Conservation (phyloP, 2,797 vertebrate genomes). For the Acanthurus tractus region DNA sequence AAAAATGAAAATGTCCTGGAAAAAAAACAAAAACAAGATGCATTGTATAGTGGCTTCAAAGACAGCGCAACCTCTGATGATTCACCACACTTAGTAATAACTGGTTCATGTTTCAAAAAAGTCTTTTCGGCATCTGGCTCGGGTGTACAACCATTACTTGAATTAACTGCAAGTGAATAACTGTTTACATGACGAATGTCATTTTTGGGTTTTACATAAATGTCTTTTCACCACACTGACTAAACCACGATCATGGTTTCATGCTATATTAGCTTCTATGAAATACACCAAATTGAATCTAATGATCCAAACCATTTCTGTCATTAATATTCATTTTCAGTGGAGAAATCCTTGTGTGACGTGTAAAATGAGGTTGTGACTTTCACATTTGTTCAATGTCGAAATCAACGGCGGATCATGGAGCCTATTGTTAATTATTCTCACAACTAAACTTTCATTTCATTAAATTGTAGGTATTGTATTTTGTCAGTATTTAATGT, state of each 20-base stretch:
- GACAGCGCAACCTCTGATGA: not conserved
- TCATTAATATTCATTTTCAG: constrained; percentile 73
- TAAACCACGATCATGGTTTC: constrained; percentile 29
- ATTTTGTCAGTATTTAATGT: constrained; percentile 11
- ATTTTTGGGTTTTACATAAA: constrained; percentile 3
- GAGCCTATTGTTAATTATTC: constrained; percentile 18
- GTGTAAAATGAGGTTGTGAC: constrained; percentile 65
- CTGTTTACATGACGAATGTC: constrained; percentile 26
- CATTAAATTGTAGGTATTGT: constrained; percentile 12
- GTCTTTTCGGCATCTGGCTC: not conserved
- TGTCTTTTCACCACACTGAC: constrained; percentile 16
- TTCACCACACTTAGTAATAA: not conserved
- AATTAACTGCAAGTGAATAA: constrained; percentile 18
- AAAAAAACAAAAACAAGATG: no score
- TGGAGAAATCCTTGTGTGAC: constrained; percentile 21
- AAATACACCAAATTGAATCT: constrained; percentile 66
- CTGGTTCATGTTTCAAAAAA: not conserved
- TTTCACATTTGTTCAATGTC: constrained; percentile 73
- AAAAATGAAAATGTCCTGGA: no score
- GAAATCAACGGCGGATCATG: constrained; percentile 46
- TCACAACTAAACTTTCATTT: constrained; percentile 27
- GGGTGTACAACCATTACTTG: not conserved
- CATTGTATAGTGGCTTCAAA: not conserved
- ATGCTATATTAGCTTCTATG: constrained; percentile 63
- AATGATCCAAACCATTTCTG: constrained; percentile 48